A percentile compares a stretch with the other conserved stretches of the same genome.
Evolutionary conservation across 2,888 invertebrate species (phyloP).

Genomic region (Furcula furcula): DNA sequence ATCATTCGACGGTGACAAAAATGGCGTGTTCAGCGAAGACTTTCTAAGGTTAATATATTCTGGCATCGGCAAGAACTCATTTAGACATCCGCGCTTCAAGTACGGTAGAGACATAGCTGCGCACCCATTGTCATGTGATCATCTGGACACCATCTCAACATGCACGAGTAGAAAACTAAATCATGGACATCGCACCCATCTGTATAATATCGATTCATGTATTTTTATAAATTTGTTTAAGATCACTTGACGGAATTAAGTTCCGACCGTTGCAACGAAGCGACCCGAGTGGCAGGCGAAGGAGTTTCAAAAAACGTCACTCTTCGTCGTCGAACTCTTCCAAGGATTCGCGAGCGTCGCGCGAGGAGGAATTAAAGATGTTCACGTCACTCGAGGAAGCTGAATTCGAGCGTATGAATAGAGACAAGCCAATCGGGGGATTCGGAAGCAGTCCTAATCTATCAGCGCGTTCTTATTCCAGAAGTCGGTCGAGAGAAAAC

Average conservation of each 20-base stretch:
- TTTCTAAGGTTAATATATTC: constrained; percentile 77
- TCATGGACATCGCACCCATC: constrained; percentile 49
- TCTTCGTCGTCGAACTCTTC: constrained; percentile 84
- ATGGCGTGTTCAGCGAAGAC: constrained; percentile 68
- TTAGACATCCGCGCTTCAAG: constrained; percentile 47
- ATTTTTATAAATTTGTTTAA: constrained; percentile 66
- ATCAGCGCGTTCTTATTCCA: constrained; percentile 77
- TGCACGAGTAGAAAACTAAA: constrained; percentile 49
- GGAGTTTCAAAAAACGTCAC: constrained; percentile 82
- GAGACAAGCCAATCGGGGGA: constrained; percentile 39
- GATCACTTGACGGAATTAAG: constrained; percentile 85
- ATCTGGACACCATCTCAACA: constrained; percentile 38
- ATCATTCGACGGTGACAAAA: constrained; percentile 75
- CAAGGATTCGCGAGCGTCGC: constrained; percentile 82
- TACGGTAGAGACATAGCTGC: constrained; percentile 55
- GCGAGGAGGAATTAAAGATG: constrained; percentile 84
- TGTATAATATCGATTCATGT: constrained; percentile 72
- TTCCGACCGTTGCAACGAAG: constrained; percentile 82
- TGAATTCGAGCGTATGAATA: constrained; percentile 72
- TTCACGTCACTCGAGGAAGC: constrained; percentile 85
- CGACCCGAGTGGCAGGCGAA: constrained; percentile 83
- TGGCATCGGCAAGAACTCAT: constrained; percentile 41
- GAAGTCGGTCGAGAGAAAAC: constrained; percentile 75
- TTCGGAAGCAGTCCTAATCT: constrained; percentile 76
- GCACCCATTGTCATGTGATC: constrained; percentile 31